phyloP scores from a whole-genome alignment of 1,140 invertebrate species.

The Hycleus phaleratus region DNA sequence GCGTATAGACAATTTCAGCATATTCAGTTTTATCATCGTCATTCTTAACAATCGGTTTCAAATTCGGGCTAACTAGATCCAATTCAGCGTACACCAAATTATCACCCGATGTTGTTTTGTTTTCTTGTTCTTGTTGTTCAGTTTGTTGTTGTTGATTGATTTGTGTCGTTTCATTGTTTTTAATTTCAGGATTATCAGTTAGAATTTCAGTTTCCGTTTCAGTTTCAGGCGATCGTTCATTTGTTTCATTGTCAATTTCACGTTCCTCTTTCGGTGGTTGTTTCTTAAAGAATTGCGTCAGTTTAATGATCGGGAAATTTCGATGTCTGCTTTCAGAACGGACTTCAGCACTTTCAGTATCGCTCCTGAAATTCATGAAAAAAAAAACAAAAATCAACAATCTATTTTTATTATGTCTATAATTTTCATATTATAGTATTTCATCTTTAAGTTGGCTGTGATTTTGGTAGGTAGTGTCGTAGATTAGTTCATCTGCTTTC shows the following conservation, averaged over 20 bases:
- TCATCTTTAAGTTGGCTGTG: no score
- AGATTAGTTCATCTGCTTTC: no score
- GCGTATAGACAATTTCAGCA: constrained; percentile 51
- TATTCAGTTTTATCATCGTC: constrained; percentile 51
- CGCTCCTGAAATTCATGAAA: constrained; percentile 36
- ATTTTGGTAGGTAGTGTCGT: no score
- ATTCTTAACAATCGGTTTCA: constrained; percentile 39
- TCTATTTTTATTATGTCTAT: not conserved
- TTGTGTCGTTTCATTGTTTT: not conserved
- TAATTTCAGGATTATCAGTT: constrained; percentile 3
- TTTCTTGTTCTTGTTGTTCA: constrained; percentile 27
- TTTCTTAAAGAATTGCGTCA: constrained; percentile 26
- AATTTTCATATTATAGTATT: no score
- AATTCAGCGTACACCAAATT: constrained; percentile 52
- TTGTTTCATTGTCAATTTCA: constrained; percentile 16
- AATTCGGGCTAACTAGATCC: constrained; percentile 41
- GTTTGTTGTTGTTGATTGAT: constrained; percentile 15
- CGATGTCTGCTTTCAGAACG: constrained; percentile 33
- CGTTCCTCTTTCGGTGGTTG: constrained; percentile 27
- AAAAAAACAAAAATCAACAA: no score
- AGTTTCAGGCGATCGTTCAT: not conserved
- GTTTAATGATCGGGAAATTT: constrained; percentile 19
- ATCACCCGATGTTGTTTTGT: constrained; percentile 39
- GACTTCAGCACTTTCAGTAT: constrained; percentile 46
- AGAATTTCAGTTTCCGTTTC: no score